phyloP scores from a whole-genome alignment of 2,888 invertebrate species.

The Phalera bucephala region DNA sequence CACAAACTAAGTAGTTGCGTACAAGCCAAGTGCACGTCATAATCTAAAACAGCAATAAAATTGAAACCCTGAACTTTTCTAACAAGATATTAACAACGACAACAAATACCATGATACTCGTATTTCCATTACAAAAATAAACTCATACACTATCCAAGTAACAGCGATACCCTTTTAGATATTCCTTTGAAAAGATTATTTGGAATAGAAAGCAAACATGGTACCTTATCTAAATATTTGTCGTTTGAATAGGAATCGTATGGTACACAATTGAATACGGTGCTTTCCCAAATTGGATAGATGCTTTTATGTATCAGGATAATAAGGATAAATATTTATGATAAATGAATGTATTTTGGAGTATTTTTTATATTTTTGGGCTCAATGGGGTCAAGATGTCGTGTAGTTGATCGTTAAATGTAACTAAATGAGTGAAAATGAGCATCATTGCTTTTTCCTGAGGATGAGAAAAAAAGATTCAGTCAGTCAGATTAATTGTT shows the following conservation, averaged over 20 bases:
- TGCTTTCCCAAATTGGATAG: constrained; percentile 32
- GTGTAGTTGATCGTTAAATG: no score
- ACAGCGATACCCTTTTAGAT: constrained; percentile 33
- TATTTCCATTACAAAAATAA: constrained; percentile 18
- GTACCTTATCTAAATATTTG: constrained; percentile 56
- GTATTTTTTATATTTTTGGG: no score
- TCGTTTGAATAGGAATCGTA: constrained; percentile 12
- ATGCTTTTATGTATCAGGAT: constrained; percentile 21
- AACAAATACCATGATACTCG: constrained; percentile 12
- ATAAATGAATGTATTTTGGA: no score
- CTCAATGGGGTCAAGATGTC: no score
- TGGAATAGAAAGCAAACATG: constrained; percentile 57
- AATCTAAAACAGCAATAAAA: no score
- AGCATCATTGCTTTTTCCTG: no score
- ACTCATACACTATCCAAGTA: constrained; percentile 25
- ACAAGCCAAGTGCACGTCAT: no score
- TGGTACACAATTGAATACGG: constrained; percentile 25
- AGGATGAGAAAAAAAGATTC: no score
- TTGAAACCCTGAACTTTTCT: no score
- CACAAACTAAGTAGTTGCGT: no score
- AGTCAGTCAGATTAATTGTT: no score
- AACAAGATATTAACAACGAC: background rate
- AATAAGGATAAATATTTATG: background rate
- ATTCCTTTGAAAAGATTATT: constrained; percentile 55
- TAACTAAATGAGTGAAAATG: no score